Conservation (phyloP, 2,797 vertebrate species). For the Peromyscus attwateri region DNA sequence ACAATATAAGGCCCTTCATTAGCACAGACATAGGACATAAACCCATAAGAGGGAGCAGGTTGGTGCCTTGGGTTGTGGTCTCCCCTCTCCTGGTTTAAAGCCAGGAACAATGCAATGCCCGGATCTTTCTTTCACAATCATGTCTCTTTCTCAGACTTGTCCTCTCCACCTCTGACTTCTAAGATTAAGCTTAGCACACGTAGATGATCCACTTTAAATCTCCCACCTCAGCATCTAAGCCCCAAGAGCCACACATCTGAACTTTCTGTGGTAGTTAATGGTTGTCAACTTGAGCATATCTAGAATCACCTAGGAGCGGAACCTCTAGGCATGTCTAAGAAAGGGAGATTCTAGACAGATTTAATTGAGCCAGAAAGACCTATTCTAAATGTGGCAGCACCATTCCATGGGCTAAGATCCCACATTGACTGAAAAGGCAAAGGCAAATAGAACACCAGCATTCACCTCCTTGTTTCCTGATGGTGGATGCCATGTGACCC, state of each 20-base stretch:
- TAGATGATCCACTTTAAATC: neutral
- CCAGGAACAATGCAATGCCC: rapidly evolving
- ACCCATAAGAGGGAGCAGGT: neutral
- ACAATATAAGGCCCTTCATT: neutral
- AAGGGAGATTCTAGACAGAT: neutral
- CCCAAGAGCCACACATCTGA: neutral
- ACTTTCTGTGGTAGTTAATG: neutral
- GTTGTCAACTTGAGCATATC: neutral
- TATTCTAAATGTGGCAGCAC: neutral
- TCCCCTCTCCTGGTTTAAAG: neutral
- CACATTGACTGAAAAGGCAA: neutral
- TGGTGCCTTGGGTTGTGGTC: rapidly evolving
- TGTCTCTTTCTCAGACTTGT: neutral
- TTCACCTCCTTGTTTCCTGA: neutral
- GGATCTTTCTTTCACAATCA: neutral
- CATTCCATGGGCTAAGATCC: neutral
- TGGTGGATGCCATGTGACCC: neutral
- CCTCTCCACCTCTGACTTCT: neutral
- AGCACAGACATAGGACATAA: neutral
- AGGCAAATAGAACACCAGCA: neutral
- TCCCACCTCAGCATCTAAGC: neutral
- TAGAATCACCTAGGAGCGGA: neutral
- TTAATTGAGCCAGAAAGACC: neutral
- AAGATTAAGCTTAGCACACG: neutral
- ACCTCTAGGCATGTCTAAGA: neutral